phyloP scores from a whole-genome alignment of 2,797 vertebrate genomes.

The Botia almorhae region DNA sequence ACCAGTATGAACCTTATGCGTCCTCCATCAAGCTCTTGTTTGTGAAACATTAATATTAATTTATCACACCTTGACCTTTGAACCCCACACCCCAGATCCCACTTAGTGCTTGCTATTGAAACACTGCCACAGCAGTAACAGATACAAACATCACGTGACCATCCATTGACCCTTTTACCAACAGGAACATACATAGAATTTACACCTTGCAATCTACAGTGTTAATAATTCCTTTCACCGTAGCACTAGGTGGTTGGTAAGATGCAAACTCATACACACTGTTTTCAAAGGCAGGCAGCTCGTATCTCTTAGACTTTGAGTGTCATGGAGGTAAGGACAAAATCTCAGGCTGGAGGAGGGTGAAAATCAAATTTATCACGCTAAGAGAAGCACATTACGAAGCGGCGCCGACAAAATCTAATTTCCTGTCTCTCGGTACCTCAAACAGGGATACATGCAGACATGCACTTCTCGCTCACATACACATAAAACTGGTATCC shows the following conservation, averaged over 20 bases:
- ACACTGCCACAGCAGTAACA: neutral
- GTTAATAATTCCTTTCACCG: no score
- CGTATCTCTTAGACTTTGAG: neutral
- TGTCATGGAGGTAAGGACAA: slow-evolving; percentile 4
- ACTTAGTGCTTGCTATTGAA: neutral
- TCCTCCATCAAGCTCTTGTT: neutral
- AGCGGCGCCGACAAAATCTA: slow-evolving; percentile 19
- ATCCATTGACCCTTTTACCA: slow-evolving; percentile 12
- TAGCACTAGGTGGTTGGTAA: no score
- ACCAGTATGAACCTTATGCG: neutral
- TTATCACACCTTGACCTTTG: neutral
- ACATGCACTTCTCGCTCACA: slow-evolving; percentile 19
- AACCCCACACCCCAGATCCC: neutral
- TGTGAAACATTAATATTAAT: slow-evolving; percentile 18
- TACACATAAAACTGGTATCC: neutral
- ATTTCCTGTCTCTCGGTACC: slow-evolving; percentile 48
- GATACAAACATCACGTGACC: slow-evolving; percentile 4
- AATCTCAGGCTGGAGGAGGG: neutral
- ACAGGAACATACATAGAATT: slow-evolving; percentile 1
- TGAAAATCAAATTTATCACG: slow-evolving; percentile 35
- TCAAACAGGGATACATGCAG: slow-evolving; percentile 10
- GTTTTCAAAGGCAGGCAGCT: neutral
- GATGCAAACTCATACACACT: neutral
- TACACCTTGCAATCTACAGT: slow-evolving; percentile 26
- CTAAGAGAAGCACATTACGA: slow-evolving; percentile 23